phyloP scores from a whole-genome alignment of 2,888 invertebrate species.

The Pheosia tremula region DNA sequence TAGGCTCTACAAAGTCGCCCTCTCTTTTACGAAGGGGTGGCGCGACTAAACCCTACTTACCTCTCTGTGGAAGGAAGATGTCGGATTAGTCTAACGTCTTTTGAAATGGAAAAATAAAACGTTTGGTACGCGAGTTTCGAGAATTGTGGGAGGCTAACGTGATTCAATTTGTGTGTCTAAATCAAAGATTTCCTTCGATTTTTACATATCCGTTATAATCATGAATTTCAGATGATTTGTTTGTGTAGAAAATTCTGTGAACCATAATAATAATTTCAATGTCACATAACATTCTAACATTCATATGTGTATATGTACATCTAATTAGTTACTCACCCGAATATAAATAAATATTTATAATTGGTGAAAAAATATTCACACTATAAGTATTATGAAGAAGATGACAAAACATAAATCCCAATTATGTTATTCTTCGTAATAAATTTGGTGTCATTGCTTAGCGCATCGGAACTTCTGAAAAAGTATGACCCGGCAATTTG shows the following conservation, averaged over 20 bases:
- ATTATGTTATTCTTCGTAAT: background rate
- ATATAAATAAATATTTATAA: no score
- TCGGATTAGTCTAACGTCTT: no score
- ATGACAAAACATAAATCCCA: background rate
- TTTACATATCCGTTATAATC: slow-evolving; percentile 41
- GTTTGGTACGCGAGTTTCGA: background rate
- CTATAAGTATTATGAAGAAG: no score
- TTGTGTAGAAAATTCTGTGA: slow-evolving; percentile 7
- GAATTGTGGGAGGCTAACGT: slow-evolving; percentile 22
- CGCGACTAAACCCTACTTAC: no score
- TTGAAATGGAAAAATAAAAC: background rate
- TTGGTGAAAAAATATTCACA: no score
- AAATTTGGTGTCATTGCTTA: slow-evolving; percentile 3
- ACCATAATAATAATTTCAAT: background rate
- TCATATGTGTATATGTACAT: no score
- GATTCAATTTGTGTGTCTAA: slow-evolving; percentile 32
- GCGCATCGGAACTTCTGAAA: slow-evolving; percentile 25
- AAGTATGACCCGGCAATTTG: slow-evolving; percentile 4
- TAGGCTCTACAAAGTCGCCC: no score
- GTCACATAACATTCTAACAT: no score
- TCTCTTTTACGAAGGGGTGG: no score
- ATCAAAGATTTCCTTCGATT: slow-evolving; percentile 32
- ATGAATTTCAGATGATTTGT: slow-evolving; percentile 38
- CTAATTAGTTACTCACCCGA: no score
- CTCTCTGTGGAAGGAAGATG: no score